Evolutionary conservation across 2,888 invertebrate species (phyloP).

Genomic region (Troilus luridus): DNA sequence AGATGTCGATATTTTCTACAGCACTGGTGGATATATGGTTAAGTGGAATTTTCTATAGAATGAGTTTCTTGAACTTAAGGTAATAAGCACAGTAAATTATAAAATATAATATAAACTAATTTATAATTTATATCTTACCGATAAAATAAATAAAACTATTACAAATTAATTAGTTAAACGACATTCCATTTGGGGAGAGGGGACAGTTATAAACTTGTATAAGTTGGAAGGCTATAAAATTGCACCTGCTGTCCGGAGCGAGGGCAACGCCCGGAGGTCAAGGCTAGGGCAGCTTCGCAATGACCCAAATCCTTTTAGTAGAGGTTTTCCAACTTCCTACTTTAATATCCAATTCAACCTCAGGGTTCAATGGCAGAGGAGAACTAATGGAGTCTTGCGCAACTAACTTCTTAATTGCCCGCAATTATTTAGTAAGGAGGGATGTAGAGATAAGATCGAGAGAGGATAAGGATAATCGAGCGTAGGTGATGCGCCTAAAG

Average conservation of each 20-base stretch:
- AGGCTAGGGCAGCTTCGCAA: neutral
- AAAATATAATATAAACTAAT: too few species aligned
- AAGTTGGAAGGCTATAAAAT: neutral
- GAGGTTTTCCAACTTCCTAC: neutral
- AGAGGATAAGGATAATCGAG: neutral
- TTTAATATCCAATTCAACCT: neutral
- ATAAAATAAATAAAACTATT: too few species aligned
- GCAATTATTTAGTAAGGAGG: neutral
- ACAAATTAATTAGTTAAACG: neutral
- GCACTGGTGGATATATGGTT: too few species aligned
- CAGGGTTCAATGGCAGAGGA: neutral
- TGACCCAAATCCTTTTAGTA: slow-evolving; percentile 11
- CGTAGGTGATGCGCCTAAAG: neutral
- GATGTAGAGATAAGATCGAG: neutral
- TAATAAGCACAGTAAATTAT: too few species aligned
- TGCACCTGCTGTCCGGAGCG: neutral
- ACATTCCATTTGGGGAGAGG: neutral
- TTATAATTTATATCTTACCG: too few species aligned
- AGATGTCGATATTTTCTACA: too few species aligned
- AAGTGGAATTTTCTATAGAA: too few species aligned
- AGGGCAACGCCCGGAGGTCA: slow-evolving; percentile 35
- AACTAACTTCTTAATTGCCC: neutral
- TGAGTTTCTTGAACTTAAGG: too few species aligned
- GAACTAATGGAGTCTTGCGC: neutral
- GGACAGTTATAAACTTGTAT: neutral